A percentile compares a stretch with the other conserved stretches of the same genome.
phyloP scores from a whole-genome alignment of 1,140 invertebrate genomes.

The Penaeus indicus region DNA sequence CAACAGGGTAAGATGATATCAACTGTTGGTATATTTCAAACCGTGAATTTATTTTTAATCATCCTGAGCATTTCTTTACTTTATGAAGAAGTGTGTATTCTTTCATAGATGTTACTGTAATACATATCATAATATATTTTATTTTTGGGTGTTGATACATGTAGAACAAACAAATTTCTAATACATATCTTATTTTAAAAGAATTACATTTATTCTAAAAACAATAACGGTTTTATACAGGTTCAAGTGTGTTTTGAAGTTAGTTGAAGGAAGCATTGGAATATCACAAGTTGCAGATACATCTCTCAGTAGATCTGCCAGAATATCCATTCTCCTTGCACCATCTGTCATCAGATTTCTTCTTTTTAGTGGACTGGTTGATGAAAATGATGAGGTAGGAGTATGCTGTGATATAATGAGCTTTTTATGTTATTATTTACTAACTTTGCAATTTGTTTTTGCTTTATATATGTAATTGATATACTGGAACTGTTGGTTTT shows the following conservation, averaged over 20 bases:
- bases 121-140: too few relatives aligned
- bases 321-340: conserved; percentile 28
- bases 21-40: too few relatives aligned
- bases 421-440: too few relatives aligned
- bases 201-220: neutral
- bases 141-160: too few relatives aligned
- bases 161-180: neutral
- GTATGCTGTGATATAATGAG: neutral
- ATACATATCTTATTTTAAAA: neutral
- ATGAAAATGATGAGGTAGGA: conserved; percentile 45
- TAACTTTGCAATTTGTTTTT: neutral
- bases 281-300: conserved; percentile 37
- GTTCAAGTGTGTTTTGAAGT: conserved; percentile 25
- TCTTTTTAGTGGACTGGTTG: conserved; percentile 32
- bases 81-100: too few relatives aligned
- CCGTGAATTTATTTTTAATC: too few relatives aligned
- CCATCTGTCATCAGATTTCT: conserved; percentile 33
- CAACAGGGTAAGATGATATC: conserved; percentile 26
- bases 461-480: neutral
- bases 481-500: neutral
- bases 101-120: too few relatives aligned
- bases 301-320: conserved; percentile 39
- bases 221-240: neutral
- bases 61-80: too few relatives aligned
- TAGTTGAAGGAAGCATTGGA: conserved; percentile 44